Percentiles rank a stretch among this genome's conserved stretches.
Conservation (phyloP, 1,140 invertebrate species). For the Dreissena rostriformis region DNA sequence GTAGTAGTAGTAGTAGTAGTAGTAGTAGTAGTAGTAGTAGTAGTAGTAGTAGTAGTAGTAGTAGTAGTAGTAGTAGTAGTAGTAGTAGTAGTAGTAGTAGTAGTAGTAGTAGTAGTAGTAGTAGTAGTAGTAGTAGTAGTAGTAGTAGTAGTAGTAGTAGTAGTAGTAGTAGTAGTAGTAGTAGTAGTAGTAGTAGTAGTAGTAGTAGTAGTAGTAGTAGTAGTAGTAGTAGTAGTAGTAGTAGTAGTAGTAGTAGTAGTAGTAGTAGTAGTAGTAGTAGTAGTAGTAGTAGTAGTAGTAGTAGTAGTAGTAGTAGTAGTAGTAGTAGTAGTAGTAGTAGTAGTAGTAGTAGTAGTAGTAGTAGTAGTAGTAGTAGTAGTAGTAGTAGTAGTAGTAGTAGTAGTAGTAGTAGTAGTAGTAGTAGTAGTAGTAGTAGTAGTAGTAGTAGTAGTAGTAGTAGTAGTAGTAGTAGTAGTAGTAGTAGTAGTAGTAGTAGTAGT, state of each 20-base stretch:
- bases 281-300: conserved; percentile 8
- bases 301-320: conserved; percentile 7
- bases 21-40: conserved; percentile 7
- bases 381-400: conserved; percentile 7
- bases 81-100: conserved; percentile 7
- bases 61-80: conserved; percentile 7
- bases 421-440: conserved; percentile 7
- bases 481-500: conserved; percentile 7
- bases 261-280: conserved; percentile 7
- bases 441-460: conserved; percentile 7
- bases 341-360: conserved; percentile 8
- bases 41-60: conserved; percentile 8
- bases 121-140: conserved; percentile 7
- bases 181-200: conserved; percentile 7
- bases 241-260: conserved; percentile 7
- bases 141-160: conserved; percentile 7
- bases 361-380: conserved; percentile 7
- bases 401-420: conserved; percentile 8
- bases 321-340: conserved; percentile 7
- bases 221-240: conserved; percentile 8
- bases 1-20: conserved; percentile 7
- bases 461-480: conserved; percentile 8
- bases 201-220: conserved; percentile 7
- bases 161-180: conserved; percentile 8
- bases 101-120: conserved; percentile 8